Percentiles rank a stretch among this genome's conserved stretches.
Evolutionary conservation across 2,888 invertebrate species (phyloP).

Genomic region (Habrosyne pyritoides): DNA sequence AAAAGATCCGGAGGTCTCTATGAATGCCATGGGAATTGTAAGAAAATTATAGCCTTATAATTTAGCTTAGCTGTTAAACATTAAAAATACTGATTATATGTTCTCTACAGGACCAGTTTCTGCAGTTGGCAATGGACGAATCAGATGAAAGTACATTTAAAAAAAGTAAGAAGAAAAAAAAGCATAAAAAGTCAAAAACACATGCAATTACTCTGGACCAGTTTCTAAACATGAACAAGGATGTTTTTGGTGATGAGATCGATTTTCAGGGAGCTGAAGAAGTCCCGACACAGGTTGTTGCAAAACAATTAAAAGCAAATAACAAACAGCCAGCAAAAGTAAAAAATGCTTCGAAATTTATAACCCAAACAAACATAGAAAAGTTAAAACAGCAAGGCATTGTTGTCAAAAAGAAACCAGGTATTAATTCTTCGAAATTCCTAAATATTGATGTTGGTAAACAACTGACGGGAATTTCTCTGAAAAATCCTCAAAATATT

Average conservation of each 20-base stretch:
- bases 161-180: constrained; percentile 72
- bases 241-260: constrained; percentile 76
- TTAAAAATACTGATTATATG: constrained; percentile 10
- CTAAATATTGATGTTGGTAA: background rate
- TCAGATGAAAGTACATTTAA: constrained; percentile 47
- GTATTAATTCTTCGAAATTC: background rate
- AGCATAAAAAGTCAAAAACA: constrained; percentile 76
- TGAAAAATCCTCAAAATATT: constrained; percentile 10
- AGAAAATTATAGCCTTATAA: constrained; percentile 23
- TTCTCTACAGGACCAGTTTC: constrained; percentile 64
- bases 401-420: constrained; percentile 62
- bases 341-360: constrained; percentile 34
- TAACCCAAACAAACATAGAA: constrained; percentile 55
- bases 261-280: constrained; percentile 76
- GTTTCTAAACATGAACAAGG: constrained; percentile 77
- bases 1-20: constrained; percentile 36
- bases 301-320: constrained; percentile 58
- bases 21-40: constrained; percentile 58
- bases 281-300: constrained; percentile 68
- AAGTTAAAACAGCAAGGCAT: constrained; percentile 74
- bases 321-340: constrained; percentile 40
- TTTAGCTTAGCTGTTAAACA: background rate
- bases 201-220: constrained; percentile 75
- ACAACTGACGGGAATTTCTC: constrained; percentile 10
- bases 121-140: constrained; percentile 65